Evolutionary conservation across 2,888 invertebrate species (phyloP).

Genomic region (Pandemis cinnamomeana): DNA sequence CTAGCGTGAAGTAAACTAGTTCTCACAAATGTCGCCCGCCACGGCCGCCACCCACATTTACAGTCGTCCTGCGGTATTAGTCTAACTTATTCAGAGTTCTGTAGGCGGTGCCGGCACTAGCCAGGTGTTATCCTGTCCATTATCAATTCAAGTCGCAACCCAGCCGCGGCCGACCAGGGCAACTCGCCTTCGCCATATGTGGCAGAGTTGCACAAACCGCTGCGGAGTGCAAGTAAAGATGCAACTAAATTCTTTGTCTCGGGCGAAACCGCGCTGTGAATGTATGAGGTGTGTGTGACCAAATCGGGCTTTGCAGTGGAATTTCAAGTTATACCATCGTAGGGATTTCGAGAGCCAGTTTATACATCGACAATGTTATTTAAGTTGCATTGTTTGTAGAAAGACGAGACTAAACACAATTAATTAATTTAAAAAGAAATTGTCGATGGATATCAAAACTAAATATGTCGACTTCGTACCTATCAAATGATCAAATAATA

Average conservation of each 20-base stretch:
- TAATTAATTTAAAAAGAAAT: no score
- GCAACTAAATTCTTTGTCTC: slow-evolving; percentile 56
- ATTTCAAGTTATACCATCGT: slow-evolving; percentile 49
- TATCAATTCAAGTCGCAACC: slow-evolving; percentile 66
- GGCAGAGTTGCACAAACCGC: slow-evolving; percentile 22
- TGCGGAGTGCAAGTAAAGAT: slow-evolving; percentile 51
- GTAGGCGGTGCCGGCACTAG: slow-evolving; percentile 52
- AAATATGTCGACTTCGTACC: no score
- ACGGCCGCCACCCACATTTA: slow-evolving; percentile 13
- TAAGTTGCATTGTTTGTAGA: neutral
- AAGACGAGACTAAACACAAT: no score
- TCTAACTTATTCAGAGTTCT: slow-evolving; percentile 12
- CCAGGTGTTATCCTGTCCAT: slow-evolving; percentile 76
- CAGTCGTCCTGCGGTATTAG: slow-evolving; percentile 13
- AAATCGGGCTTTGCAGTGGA: slow-evolving; percentile 56
- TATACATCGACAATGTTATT: neutral
- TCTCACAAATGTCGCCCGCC: no score
- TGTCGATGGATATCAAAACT: no score
- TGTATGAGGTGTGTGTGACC: slow-evolving; percentile 52
- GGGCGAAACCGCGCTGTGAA: slow-evolving; percentile 49
- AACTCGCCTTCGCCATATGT: slow-evolving; percentile 35
- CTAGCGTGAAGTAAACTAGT: no score
- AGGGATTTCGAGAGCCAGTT: neutral
- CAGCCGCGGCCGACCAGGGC: slow-evolving; percentile 41
- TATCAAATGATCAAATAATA: no score